phyloP scores from a whole-genome alignment of 2,113 vertebrate species.

The Corythornis madagascariensis region DNA sequence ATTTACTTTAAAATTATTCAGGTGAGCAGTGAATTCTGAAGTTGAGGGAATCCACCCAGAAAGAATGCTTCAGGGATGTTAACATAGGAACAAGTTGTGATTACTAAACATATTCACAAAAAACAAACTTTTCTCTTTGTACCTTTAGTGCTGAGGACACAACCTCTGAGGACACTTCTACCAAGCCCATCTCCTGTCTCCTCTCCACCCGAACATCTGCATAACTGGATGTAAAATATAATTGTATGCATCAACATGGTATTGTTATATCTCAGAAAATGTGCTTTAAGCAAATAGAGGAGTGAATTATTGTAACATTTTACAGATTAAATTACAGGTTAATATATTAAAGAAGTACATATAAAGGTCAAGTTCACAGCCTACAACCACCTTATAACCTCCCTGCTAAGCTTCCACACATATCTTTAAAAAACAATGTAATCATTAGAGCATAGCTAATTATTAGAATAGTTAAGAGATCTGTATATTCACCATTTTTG shows the following conservation, averaged over 20 bases:
- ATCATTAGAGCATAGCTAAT: background rate
- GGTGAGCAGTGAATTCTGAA: background rate
- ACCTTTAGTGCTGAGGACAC: slow-evolving; percentile 78
- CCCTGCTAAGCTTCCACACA: background rate
- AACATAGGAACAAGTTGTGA: background rate
- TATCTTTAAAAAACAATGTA: background rate
- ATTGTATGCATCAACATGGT: background rate
- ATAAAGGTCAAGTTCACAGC: background rate
- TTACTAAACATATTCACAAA: background rate
- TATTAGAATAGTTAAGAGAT: background rate
- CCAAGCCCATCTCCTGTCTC: slow-evolving; percentile 76
- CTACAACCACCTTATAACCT: background rate
- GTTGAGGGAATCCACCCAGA: background rate
- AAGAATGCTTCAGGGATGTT: background rate
- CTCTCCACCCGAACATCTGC: slow-evolving; percentile 82
- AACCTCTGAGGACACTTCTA: slow-evolving; percentile 71
- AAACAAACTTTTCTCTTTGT: background rate
- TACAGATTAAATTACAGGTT: background rate
- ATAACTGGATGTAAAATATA: slow-evolving; percentile 71
- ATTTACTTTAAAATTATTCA: background rate
- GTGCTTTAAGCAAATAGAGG: background rate
- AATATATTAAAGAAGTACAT: background rate
- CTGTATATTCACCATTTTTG: background rate
- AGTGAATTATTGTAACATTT: background rate
- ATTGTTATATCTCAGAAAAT: background rate